Evolutionary conservation across 30 jellyfish, hydroid and myxozoan genomes (phyloP), one percentile per base, ranked within the genome.

Genomic region (Morbakka virulenta): DNA sequence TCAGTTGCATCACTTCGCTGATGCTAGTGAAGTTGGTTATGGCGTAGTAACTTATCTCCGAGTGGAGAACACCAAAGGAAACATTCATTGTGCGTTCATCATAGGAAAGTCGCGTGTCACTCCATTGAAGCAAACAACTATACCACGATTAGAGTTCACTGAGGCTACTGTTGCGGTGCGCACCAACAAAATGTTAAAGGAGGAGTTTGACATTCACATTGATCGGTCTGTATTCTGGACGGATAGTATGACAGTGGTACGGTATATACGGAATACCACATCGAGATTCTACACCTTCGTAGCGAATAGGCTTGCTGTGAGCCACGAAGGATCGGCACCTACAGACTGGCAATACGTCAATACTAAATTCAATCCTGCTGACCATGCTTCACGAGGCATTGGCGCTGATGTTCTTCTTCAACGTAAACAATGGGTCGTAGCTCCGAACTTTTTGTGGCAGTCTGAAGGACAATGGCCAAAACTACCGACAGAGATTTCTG

Each of bases 151-250:
- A 9, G 95, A 83, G 82, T 63, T 83, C 13, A 25, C 83, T 17
- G 95, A 87, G 17, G 95, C 95, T 41, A 57, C 82, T 6, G 30
- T 83, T 28, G 88, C 95, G 20, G 82, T 74, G n/a, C 70, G 61
- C 33, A 32, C 73, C 35, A 83, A 73, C 67, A 4, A 64, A 32
- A 74, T 64, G 83, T 36, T 83, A 35, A 51, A 65, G 35, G 34
- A 47, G 30, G 95, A 83, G 87, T 49, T 83, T 41, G 88, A 74
- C 35, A 72, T 73, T 32, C 32, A 13, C 4, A 26, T 74, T 13
- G 31, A 74, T 17, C 51, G 50, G 23, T 47, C 78, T 1, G 31
- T 31, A 23, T 82, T 69, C 67, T 82, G 94, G 94, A 83, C 88
- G 2, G 88, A 83, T 34, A 62, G 84, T 24, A 64, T 83, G 52